Percentiles rank a stretch among this genome's conserved stretches.
These are phyloP conservation scores for Apodemus sylvaticus DNA, from an alignment of 2,113 vertebrate genomes.

Conservation along the genomic window DNA sequence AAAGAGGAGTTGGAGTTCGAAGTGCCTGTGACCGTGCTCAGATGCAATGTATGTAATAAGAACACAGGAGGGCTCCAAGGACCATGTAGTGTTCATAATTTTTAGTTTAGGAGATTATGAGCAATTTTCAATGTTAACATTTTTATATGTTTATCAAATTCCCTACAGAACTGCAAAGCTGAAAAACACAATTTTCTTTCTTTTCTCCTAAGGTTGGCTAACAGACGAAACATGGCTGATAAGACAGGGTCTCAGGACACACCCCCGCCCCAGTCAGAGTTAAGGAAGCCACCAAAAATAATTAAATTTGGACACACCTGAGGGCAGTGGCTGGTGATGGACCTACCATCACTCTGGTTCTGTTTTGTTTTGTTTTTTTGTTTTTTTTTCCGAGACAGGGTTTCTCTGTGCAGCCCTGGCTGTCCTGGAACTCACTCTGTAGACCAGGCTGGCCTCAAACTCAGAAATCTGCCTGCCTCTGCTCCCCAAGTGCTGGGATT, in stretches of 20 bases:
- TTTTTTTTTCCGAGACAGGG: too few relatives aligned
- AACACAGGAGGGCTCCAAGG: background rate
- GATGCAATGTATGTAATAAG: background rate
- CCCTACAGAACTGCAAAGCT: background rate
- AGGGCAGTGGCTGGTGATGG: background rate
- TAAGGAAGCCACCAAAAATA: background rate
- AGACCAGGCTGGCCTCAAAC: too few relatives aligned
- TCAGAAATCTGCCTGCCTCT: too few relatives aligned
- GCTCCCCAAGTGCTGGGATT: too few relatives aligned
- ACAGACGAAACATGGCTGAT: background rate
- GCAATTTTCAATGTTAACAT: background rate
- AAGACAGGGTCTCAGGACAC: background rate
- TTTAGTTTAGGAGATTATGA: background rate
- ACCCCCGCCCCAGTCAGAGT: background rate
- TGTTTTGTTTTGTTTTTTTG: too few relatives aligned
- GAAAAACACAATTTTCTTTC: background rate
- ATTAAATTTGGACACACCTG: background rate
- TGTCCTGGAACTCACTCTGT: too few relatives aligned
- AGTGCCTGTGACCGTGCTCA: background rate
- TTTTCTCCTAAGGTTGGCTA: background rate
- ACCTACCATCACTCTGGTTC: background rate
- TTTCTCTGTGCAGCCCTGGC: too few relatives aligned
- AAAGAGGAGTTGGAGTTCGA: background rate
- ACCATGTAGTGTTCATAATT: background rate
- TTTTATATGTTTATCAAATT: constrained; percentile 6